Base-by-base conservation (phyloP, 1,140 invertebrate genomes). In the Tigriopus japonicus region DNA sequence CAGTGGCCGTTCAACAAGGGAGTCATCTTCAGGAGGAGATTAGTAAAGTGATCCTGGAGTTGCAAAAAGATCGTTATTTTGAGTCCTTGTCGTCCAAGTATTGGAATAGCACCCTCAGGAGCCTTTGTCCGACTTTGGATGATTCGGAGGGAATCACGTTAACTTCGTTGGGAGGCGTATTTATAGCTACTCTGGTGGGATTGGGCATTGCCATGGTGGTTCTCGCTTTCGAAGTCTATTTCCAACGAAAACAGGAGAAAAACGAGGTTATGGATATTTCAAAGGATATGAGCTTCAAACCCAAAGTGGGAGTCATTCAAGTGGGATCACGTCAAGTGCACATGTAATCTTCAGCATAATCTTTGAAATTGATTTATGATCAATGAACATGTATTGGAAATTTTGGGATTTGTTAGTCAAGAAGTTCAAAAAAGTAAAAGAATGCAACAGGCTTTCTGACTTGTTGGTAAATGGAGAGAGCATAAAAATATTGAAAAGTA, bases 141-240 rank as follows among this genome's bases (percentile, higher is more conserved):
- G 85, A 89, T 63, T 84, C 81, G 56, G 86, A 90, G 70, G 86
- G 87, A 41, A 90, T 91, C 23, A 87, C 86, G 0, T 69, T 91
- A 2, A 85, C 88, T 64, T 87, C 85, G 74, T 79, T 91, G 64
- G 84, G 87, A 63, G 87, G 86, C 6, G 86, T 91, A 2, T 91
- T 90, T 66, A 89, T 90, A 63, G 86, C 86, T 1, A 90, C 86
- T 0, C 71, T 89, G 0, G 85, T 86, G 67, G 87, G 86, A 0
- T 71, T 90, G 5, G 80, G 80, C 0, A 66, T 90, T 40, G 86
- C 86, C 0, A 85, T 90, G 82, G 67, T 87, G 5, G 87, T 85
- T 0, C 71, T 90, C 12, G 81, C 77, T 0, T 80, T 81, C 62
- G 86, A 90, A 69, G 81, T 90, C 0, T 72, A 86, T 40, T 86